phyloP scores from a whole-genome alignment of 64 coral and sea anemone species.

The Dendrophyllia cribrosa region DNA sequence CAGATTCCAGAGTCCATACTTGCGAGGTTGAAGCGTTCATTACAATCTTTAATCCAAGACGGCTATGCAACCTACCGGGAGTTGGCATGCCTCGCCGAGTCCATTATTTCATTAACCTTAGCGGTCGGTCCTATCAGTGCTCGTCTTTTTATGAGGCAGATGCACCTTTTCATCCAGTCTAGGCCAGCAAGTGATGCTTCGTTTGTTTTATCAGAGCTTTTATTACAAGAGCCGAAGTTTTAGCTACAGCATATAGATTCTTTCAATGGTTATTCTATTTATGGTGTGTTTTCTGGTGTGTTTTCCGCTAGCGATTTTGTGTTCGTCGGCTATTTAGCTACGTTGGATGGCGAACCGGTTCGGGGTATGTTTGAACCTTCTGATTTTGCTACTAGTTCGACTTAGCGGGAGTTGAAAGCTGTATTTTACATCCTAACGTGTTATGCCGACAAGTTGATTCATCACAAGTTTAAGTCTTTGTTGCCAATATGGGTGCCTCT shows the following conservation, averaged over 20 bases:
- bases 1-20: slow-evolving; percentile 33
- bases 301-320: slow-evolving; percentile 46
- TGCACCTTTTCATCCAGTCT: too few relatives aligned
- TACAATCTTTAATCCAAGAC: too few relatives aligned
- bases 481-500: slow-evolving; percentile 50
- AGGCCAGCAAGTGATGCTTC: too few relatives aligned
- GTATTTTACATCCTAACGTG: slow-evolving; percentile 25
- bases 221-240: too few relatives aligned
- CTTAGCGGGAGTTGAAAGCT: slow-evolving; percentile 27
- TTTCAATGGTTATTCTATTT: too few relatives aligned
- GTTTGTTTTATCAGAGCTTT: too few relatives aligned
- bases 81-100: too few relatives aligned
- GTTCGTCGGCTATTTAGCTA: slow-evolving; percentile 49
- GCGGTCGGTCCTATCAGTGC: too few relatives aligned
- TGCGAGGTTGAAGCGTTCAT: slow-evolving; percentile 3
- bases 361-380: not conserved
- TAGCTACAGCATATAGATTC: too few relatives aligned
- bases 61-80: too few relatives aligned
- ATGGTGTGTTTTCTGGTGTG: not conserved
- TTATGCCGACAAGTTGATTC: slow-evolving; percentile 22
- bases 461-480: slow-evolving; percentile 57
- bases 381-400: slow-evolving; percentile 30
- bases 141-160: too few relatives aligned
- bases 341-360: slow-evolving; percentile 37
- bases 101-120: too few relatives aligned